Conservation (phyloP, 2,113 vertebrate species). For the Penelope pileata region DNA sequence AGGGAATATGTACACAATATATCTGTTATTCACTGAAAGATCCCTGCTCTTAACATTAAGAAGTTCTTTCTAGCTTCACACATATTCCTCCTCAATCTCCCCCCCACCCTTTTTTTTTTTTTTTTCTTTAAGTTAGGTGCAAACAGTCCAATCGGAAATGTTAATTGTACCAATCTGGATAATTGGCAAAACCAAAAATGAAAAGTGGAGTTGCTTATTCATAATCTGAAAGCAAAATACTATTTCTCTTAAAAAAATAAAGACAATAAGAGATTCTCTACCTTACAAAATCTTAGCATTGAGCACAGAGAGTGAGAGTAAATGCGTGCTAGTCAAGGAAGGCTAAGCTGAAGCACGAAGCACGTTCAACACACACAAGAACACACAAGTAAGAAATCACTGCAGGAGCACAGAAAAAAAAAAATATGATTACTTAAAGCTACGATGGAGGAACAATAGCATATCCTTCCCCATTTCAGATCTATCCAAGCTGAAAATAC, state of each 20-base stretch:
- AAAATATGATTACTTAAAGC: neutral
- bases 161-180: neutral
- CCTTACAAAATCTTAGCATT: neutral
- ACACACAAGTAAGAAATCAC: neutral
- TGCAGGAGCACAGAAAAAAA: neutral
- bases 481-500: rapidly evolving
- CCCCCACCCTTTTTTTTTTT: no score
- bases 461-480: neutral
- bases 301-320: neutral
- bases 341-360: rapidly evolving
- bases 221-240: neutral
- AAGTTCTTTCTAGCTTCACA: neutral
- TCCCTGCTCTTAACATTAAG: neutral
- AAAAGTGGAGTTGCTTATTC: neutral
- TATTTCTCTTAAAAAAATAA: neutral
- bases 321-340: neutral
- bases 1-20: neutral
- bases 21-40: neutral
- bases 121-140: neutral
- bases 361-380: rapidly evolving
- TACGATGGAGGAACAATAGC: neutral
- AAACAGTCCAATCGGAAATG: neutral
- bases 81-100: no score
- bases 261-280: neutral
- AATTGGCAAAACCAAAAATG: neutral